These are phyloP conservation scores for Carpatolechia fugitivella DNA, from an alignment of 2,888 invertebrate genomes.

Conservation along the genomic window DNA sequence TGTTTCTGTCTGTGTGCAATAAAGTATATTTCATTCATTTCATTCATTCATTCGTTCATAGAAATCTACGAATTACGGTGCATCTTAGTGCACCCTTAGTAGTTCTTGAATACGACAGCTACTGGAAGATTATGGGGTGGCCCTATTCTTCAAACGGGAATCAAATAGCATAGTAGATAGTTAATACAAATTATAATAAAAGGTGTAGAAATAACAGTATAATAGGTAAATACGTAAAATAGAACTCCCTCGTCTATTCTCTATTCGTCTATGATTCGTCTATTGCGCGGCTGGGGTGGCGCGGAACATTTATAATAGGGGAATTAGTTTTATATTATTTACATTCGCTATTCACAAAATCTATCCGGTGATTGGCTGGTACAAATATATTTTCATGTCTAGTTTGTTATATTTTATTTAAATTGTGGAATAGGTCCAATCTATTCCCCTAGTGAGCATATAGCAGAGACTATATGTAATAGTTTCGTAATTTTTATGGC, in stretches of 20 bases:
- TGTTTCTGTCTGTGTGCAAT: too few species aligned
- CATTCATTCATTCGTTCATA: too few species aligned
- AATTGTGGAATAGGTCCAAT: neutral
- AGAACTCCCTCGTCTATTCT: conserved; percentile 5
- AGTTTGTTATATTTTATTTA: neutral
- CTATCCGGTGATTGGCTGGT: conserved; percentile 35
- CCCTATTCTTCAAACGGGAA: too few species aligned
- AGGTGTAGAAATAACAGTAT: neutral
- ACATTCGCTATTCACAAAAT: conserved; percentile 39
- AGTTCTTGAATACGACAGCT: too few species aligned
- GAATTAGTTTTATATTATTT: conserved; percentile 7
- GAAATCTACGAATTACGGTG: too few species aligned
- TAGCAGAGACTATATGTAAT: too few species aligned
- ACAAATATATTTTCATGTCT: neutral
- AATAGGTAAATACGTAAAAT: neutral
- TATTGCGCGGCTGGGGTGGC: conserved; percentile 1
- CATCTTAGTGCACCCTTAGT: too few species aligned
- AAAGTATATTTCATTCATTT: too few species aligned
- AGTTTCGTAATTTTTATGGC: too few species aligned
- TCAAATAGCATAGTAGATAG: too few species aligned
- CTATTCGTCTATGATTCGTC: conserved; percentile 10
- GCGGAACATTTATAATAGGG: conserved; percentile 30
- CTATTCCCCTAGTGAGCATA: neutral
- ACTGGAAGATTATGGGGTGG: too few species aligned
- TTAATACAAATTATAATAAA: too few species aligned